Conservation (phyloP, 92 coral and sea anemone genomes). For the Porites cylindrica region DNA sequence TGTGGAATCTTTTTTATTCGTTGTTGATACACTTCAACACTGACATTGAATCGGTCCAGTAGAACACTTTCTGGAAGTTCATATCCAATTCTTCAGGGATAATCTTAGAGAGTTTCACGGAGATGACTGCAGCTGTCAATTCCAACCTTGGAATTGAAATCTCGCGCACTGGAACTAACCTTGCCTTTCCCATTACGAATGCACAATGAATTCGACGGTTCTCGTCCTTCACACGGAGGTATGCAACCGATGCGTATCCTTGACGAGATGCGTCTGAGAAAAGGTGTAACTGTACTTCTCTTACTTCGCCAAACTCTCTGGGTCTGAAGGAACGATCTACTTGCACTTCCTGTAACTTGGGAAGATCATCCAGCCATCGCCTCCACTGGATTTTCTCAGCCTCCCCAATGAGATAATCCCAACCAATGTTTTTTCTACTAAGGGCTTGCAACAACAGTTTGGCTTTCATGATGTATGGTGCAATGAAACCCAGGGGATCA, state of each 20-base stretch:
- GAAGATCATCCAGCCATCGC: conserved; percentile 38
- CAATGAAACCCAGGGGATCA: conserved; percentile 35
- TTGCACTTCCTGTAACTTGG: conserved; percentile 8
- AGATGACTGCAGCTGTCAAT: conserved; percentile 35
- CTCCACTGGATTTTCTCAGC: conserved; percentile 1
- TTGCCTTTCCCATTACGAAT: conserved; percentile 55
- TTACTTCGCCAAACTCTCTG: background rate
- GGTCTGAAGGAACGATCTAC: conserved; percentile 29
- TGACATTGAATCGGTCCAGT: conserved; percentile 61
- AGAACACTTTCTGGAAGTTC: conserved; percentile 8
- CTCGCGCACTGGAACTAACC: conserved; percentile 47
- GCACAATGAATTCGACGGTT: background rate
- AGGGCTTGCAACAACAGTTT: conserved; percentile 42
- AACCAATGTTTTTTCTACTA: background rate
- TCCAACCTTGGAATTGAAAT: conserved; percentile 57
- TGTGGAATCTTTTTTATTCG: conserved; percentile 20
- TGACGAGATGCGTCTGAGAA: conserved; percentile 31
- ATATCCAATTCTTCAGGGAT: conserved; percentile 60
- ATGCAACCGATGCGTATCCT: background rate
- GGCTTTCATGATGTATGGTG: conserved; percentile 30
- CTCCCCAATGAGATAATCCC: background rate
- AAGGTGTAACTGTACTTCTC: conserved; percentile 17
- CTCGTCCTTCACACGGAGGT: background rate
- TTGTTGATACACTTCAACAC: conserved; percentile 61
- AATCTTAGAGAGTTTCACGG: conserved; percentile 28